phyloP scores from a whole-genome alignment of 2,888 invertebrate species.

The Lutraria lutraria region DNA sequence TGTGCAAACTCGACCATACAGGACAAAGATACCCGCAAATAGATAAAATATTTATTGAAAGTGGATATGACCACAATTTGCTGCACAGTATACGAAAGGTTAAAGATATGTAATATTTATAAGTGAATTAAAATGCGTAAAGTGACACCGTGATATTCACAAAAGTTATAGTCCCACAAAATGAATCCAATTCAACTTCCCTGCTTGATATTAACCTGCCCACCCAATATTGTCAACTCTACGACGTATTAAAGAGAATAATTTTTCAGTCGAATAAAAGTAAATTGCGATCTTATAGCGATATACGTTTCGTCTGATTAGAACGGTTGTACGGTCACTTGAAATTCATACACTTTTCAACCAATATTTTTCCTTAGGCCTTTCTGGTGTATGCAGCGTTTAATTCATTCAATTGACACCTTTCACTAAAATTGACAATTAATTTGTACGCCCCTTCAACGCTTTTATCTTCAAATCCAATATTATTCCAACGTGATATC shows the following conservation, averaged over 20 bases:
- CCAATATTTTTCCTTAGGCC: constrained; percentile 58
- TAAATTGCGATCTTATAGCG: constrained; percentile 41
- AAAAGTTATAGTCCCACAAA: constrained; percentile 4
- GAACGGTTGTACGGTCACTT: constrained; percentile 68
- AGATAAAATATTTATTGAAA: neutral
- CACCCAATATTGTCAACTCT: constrained; percentile 23
- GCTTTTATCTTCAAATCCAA: constrained; percentile 56
- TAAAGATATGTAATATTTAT: constrained; percentile 9
- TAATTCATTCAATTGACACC: constrained; percentile 72
- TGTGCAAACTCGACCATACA: neutral
- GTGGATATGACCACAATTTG: neutral
- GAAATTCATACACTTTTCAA: constrained; percentile 69
- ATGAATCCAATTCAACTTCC: constrained; percentile 25
- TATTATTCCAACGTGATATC: constrained; percentile 30
- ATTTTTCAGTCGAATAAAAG: constrained; percentile 57
- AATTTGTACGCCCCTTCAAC: constrained; percentile 74
- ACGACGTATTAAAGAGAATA: constrained; percentile 51
- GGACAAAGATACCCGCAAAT: neutral
- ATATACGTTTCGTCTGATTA: constrained; percentile 36
- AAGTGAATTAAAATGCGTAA: neutral
- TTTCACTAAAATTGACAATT: constrained; percentile 71
- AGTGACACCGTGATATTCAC: constrained; percentile 7
- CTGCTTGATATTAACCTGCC: constrained; percentile 27
- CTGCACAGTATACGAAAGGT: neutral
- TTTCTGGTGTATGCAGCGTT: constrained; percentile 67